phyloP scores from a whole-genome alignment of 2,888 invertebrate genomes.

The Meiosimyza decipiens region DNA sequence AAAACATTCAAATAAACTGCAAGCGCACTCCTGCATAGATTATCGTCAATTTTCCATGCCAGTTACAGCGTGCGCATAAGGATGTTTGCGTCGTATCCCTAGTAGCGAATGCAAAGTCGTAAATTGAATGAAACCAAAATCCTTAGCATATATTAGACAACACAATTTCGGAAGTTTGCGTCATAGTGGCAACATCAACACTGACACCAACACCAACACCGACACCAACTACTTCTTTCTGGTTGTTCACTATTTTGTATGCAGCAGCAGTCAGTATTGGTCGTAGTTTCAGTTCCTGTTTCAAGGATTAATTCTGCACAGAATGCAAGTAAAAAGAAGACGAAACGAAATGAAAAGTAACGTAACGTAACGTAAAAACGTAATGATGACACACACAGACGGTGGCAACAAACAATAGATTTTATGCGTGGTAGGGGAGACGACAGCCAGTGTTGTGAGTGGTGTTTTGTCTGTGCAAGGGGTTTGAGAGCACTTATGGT shows the following conservation, averaged over 20 bases:
- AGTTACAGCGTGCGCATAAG: conserved; percentile 1
- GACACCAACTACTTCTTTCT: not conserved
- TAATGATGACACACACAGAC: not conserved
- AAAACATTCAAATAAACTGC: conserved; percentile 15
- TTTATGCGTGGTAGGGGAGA: conserved; percentile 15
- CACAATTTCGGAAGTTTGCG: conserved; percentile 13
- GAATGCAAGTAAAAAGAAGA: conserved; percentile 7
- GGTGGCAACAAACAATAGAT: conserved; percentile 15
- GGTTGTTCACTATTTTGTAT: conserved; percentile 24
- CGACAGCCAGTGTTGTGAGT: too few species aligned
- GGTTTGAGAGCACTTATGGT: too few species aligned
- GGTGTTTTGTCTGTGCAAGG: too few species aligned
- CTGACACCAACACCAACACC: too few species aligned
- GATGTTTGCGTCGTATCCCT: conserved; percentile 3
- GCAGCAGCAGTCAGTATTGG: conserved; percentile 14
- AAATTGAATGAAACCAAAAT: conserved; percentile 44
- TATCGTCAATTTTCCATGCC: conserved; percentile 21
- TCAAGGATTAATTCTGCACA: conserved; percentile 24
- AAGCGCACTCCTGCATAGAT: conserved; percentile 24
- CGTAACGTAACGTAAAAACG: not conserved
- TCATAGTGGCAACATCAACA: conserved; percentile 8
- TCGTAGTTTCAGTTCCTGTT: conserved; percentile 16
- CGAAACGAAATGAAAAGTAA: not conserved
- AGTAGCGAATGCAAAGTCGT: conserved; percentile 32
- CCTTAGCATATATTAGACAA: conserved; percentile 37